Base-by-base conservation (phyloP, 2,797 vertebrate species). In the Liparis tanakae region DNA sequence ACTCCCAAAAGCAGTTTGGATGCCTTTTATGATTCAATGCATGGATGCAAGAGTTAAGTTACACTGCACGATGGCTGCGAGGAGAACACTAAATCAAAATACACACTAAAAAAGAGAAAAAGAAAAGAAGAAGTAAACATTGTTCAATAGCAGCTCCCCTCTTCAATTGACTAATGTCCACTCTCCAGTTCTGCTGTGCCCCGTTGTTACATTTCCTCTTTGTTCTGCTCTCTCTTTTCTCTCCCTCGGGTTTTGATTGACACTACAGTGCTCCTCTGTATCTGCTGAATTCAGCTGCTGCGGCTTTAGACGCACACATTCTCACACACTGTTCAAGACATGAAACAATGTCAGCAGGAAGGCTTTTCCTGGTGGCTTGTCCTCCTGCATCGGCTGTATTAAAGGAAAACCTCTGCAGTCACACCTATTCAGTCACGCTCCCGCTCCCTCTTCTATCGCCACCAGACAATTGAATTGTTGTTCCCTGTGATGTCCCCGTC, bases 281-380 rank as follows among this genome's bases (percentile, higher is more conserved):
- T 92, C 93, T 89, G 72, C 88, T 83, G 83, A 85, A 91, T 94
- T 87, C 90, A 92, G 91, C 90, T 87, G 87, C 82, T 67, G 71
- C 82, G 59, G 82, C 81, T 85, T 77, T 63, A 68, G 22, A 70
- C 54, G 33, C 83, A 58, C 60, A 36, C 76, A 64, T 67, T 70
- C 74, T 60, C 76, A 14, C 77, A 39, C 72, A 58, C 60, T 71
- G 82, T 82, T 84, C 51, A 58, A 79, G 77, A 88, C 89, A 86
- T 89, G 81, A 90, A 90, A 91, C 86, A 87, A 89, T 88, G 91
- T 92, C 90, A 92, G 89, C 88, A 76, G 79, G 87, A 88, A 85
- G 74, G 67, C 75, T 80, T 84, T 51, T 89, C 80, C 81, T 79
- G 74, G 78, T 69, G 20, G 81, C 82, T 73, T 10, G 60, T 79